Base-by-base conservation (phyloP, 2,888 invertebrate genomes). In the Thelaira solivaga region DNA sequence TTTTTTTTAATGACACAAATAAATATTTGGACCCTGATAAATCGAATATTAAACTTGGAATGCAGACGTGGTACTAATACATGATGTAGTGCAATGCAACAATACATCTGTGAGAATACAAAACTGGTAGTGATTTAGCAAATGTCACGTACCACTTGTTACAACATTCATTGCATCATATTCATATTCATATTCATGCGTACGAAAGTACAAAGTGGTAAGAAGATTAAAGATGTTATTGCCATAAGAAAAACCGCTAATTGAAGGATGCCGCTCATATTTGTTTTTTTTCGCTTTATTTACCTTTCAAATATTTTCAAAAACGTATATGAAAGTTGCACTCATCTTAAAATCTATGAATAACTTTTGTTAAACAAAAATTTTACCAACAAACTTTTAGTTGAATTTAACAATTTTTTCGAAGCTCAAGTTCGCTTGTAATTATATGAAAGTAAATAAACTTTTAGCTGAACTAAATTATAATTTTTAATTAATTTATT, bases 111-210 rank as follows among this genome's bases (percentile, higher is more conserved):
- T 61, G 65, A 24, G 55, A 67, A 51, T 43, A 43, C 41, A 76
- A 59, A 49, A 45, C 47, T 75, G 18, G 67, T 43, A 78, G 72
- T 65, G 72, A 80, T 80, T 80, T 78, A 69, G 76, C 65, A 80
- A 80, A 76, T 80, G 80, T 80, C 80, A 80, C 80, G 80, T 80
- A 78, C 80, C 68, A 80, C 78, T 78, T 78, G 78, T 68, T 49
- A 72, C 74, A 72, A 61, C 57, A 68, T 47, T 61, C 51, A 72
- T 39, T 49, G 29, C 49, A 53, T 61, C 51, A 45, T 7, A 39
- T 51, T 29, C 16, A 13, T 6, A 26, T 39, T 36, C 57, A 39
- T 26, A 51, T n/a, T 1, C 11, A 34, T n/a, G 2, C 26, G 10
- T 36, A 39, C 8, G 18, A n/a, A 41, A 34, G 20, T 49, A 34